Base-by-base conservation (phyloP, 2,113 vertebrate genomes). In the Albula glossodonta region DNA sequence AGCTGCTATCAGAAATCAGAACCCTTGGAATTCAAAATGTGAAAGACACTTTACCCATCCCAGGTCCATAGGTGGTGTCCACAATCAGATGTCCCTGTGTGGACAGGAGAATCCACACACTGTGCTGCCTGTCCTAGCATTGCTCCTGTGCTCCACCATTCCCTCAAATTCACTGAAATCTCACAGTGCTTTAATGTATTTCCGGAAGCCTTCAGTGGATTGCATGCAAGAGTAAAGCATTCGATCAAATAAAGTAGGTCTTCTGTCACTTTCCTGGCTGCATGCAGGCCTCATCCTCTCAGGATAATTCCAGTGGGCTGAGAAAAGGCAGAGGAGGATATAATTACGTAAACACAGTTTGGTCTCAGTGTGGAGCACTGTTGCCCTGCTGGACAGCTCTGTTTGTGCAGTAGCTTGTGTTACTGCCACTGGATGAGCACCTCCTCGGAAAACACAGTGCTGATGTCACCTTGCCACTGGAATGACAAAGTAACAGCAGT, bases 281-380 rank as follows among this genome's bases (percentile, higher is more conserved):
- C 22, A 9, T n/a, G 19, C 78, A 9, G n/a, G 49, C 11, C 84
- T 51, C 78, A 19, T 80, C 78, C 78, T 85, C 53, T 66, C 22
- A 25, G 52, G 22, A 51, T 80, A 63, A 80, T 85, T 81, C 78
- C 84, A 25, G 12, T 2, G 84, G 56, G 9, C 22, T 85, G 84
- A 80, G 84, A 60, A 63, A 80, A 85, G 78, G 49, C 78, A 80
- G 78, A 49, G 74, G 49, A 50, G 78, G 52, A 51, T 81, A 22
- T 63, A 17, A 53, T 85, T 63, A 15, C 80, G 52, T 85, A 66
- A 80, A 85, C 49, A 63, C 78, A 4, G 74, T 22, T 80, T 60
- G 15, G 11, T 79, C 79, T 50, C 78, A n/a, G 31, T 63, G 78
- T 13, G 22, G 60, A 13, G 56, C 52, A 48, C 51, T n/a, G 49